Base-by-base conservation (phyloP, 2,797 vertebrate species). In the Peromyscus aztecus region DNA sequence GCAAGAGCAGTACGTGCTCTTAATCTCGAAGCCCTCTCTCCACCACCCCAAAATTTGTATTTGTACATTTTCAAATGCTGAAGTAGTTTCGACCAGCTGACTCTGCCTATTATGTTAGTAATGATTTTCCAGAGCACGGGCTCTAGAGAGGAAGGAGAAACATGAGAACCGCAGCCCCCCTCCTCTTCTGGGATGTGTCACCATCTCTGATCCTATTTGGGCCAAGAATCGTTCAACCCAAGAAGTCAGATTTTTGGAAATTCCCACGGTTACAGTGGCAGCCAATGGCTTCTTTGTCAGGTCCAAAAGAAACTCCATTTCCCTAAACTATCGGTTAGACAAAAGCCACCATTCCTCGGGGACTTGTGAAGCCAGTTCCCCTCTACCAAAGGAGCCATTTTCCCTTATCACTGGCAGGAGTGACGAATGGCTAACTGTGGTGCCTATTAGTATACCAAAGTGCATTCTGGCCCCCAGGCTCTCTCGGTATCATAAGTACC, bases 241-340 rank as follows among this genome's bases (percentile, higher is more conserved):
- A 21, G 19, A 65, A 85, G 37, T 85, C n/a, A 88, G 71, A 76
- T 23, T 73, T 92, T 65, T n/a, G 76, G n/a, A 90, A 87, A 67
- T 29, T 21, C 5, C 80, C 63, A 40, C 2, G 14, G 81, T 83
- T 67, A 83, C 40, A 34, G 27, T 16, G 73, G 27, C 78, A 2
- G 3, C 24, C 52, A 76, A 3, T 17, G 21, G n/a, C 65, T 75
- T 94, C 67, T 92, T 89, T 59, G 83, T 85, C 19, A 8, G 11
- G 0, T 65, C 61, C 61, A 49, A 85, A 85, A 6, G 61, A 49
- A 85, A 85, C 5, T 65, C 43, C 31, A 2, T 67, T 85, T 49
- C 43, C 31, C 27, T 34, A 67, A 63, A n/a, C 6, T 67, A 40
- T 29, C 29, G 4, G 61, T 65, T 46, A 84, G 14, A 65, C 17